Conservation (phyloP, 2,797 vertebrate species). For the Chelidonichthys spinosus region DNA sequence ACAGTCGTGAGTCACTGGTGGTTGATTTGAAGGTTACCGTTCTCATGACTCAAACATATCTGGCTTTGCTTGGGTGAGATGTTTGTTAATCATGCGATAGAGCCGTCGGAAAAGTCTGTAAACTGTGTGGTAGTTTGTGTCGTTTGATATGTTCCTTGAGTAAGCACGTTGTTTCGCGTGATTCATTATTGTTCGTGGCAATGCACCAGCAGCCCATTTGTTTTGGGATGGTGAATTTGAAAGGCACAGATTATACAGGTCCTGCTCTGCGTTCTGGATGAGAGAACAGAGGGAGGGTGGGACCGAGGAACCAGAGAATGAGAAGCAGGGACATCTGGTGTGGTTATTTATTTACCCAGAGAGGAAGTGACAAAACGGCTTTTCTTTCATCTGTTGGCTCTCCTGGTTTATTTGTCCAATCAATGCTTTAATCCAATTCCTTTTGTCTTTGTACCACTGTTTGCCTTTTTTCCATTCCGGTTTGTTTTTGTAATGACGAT, state of each 20-base stretch:
- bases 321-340: constrained; percentile 62
- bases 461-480: constrained; percentile 39
- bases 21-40: constrained; percentile 68
- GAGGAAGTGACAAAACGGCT: constrained; percentile 66
- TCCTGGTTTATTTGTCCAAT: constrained; percentile 68
- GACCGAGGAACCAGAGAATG: constrained; percentile 31
- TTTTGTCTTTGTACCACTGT: constrained; percentile 35
- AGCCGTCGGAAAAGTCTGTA: constrained; percentile 27
- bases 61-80: constrained; percentile 30
- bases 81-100: constrained; percentile 30
- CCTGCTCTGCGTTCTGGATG: constrained; percentile 42
- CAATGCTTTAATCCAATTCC: constrained; percentile 55
- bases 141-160: constrained; percentile 32
- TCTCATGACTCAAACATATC: constrained; percentile 67
- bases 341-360: constrained; percentile 69
- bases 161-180: constrained; percentile 18
- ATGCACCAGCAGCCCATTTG: constrained; percentile 33
- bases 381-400: constrained; percentile 64
- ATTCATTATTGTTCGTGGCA: constrained; percentile 32
- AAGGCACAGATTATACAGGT: constrained; percentile 20
- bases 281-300: constrained; percentile 36
- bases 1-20: constrained; percentile 78
- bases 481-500: constrained; percentile 37
- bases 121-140: constrained; percentile 8
- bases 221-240: constrained; percentile 33